These are phyloP conservation scores for Ameiurus melas DNA, from an alignment of 2,113 vertebrate genomes.

Conservation along the genomic window DNA sequence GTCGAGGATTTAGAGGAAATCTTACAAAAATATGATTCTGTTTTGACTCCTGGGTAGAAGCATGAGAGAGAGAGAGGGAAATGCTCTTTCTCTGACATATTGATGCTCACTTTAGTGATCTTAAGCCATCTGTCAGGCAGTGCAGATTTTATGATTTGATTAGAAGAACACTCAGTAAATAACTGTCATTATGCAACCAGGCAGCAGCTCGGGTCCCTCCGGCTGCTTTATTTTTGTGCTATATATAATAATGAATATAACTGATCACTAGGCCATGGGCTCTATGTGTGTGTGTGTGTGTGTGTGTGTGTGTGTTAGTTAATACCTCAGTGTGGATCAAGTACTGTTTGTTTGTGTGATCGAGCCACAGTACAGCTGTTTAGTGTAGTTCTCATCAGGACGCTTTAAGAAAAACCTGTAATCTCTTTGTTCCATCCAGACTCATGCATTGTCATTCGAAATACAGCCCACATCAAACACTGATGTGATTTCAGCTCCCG, in stretches of 20 bases:
- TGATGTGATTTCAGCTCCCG: constrained; percentile 39
- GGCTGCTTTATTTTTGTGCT: constrained; percentile 54
- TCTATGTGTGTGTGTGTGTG: constrained; percentile 45
- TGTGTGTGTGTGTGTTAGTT: constrained; percentile 9
- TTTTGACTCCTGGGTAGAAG: constrained; percentile 40
- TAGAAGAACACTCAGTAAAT: constrained; percentile 63
- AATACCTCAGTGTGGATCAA: neutral
- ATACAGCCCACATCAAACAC: constrained; percentile 30
- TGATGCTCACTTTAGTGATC: constrained; percentile 58
- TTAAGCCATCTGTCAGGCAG: constrained; percentile 64
- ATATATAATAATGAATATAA: constrained; percentile 61
- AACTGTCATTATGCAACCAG: constrained; percentile 62
- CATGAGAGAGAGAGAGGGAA: neutral
- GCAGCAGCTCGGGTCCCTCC: constrained; percentile 39
- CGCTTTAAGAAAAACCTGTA: constrained; percentile 3
- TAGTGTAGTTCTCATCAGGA: constrained; percentile 3
- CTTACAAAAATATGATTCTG: constrained; percentile 54
- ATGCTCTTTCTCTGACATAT: constrained; percentile 56
- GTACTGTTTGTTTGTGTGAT: neutral
- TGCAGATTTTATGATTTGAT: constrained; percentile 67
- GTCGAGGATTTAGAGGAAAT: neutral
- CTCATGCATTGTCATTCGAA: constrained; percentile 5
- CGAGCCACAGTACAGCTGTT: neutral
- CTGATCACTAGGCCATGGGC: constrained; percentile 50
- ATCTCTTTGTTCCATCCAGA: neutral